Base-by-base conservation (phyloP, 2,888 invertebrate genomes). In the Stegophylla sp. region DNA sequence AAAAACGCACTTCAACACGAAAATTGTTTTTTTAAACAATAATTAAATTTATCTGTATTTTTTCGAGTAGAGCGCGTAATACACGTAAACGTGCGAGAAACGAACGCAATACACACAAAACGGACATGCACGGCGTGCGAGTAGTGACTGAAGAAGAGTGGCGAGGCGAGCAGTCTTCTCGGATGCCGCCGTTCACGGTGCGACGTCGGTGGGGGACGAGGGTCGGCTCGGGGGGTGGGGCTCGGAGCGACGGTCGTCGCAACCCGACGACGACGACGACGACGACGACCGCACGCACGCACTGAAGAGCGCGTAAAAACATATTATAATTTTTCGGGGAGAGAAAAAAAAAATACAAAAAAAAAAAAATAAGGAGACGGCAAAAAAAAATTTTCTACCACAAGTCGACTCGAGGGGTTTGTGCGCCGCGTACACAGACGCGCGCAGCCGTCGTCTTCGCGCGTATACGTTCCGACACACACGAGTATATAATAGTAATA, bases 91-190 rank as follows among this genome's bases (percentile, higher is more conserved):
- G 7, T 34, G 41, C 64, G 51, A 1, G 41, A 26, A 5, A 51
- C 64, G 26, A 41, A 41, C 48, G 13, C 23, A 41, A 51, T n/a
- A 20, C 2, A 23, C 17, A 3, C 61, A 17, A n/a, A 53, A 76
- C 64, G n/a, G 23, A 53, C 75, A 0, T 4, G 34, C 34, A 63
- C 59, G 79, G 61, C 61, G 79, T 79, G 69, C 79, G 79, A 79
- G 71, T 79, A 51, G 61, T 69, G 61, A 79, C 79, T 79, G 71
- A 79, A 76, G 75, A 76, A 66, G 61, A 79, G 79, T 69, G 67
- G 77, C 61, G 75, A 51, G 34, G 63, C 63, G 56, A n/a, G 74
- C 74, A n/a, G 79, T 61, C 69, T 69, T 59, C 59, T 71, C 61
- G 59, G 61, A 79, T 51, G 41, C 71, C 69, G 67, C 28, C 41